Percentiles rank a stretch among this genome's conserved stretches.
Evolutionary conservation across 2,113 vertebrate genomes (phyloP).

Genomic region (Oncorhynchus kisutch): DNA sequence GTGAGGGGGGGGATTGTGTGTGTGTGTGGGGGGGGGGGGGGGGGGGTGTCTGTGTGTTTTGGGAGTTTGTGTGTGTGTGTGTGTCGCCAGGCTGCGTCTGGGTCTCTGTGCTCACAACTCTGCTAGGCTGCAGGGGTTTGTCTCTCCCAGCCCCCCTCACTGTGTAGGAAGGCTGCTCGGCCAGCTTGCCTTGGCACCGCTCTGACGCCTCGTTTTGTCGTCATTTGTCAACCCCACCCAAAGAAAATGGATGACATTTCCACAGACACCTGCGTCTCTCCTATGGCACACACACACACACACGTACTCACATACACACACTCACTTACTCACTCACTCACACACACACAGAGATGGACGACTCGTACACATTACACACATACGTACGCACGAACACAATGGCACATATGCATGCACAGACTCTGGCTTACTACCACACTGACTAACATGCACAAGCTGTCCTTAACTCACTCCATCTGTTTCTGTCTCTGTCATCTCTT

Average conservation of each 20-base stretch:
- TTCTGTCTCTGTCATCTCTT: slow-evolving; percentile 22
- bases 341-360: background rate
- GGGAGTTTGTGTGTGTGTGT: background rate
- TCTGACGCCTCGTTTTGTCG: slow-evolving; percentile 51
- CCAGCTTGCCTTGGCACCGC: slow-evolving; percentile 42
- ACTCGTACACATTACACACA: background rate
- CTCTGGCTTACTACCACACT: slow-evolving; percentile 32
- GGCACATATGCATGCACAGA: slow-evolving; percentile 33
- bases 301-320: too few species aligned
- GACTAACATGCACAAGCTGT: slow-evolving; percentile 49
- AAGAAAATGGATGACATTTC: slow-evolving; percentile 48
- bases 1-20: too few species aligned
- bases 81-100: slow-evolving; percentile 16
- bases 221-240: slow-evolving; percentile 51
- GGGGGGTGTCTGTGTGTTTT: too few species aligned
- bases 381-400: background rate
- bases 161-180: slow-evolving; percentile 36
- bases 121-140: too few species aligned
- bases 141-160: slow-evolving; percentile 11
- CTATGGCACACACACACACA: background rate
- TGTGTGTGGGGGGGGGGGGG: rapidly evolving
- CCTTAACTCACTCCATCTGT: slow-evolving; percentile 57
- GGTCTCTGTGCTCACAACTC: too few species aligned
- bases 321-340: too few species aligned
- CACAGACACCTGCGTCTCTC: slow-evolving; percentile 56